Percentiles rank a stretch among this genome's conserved stretches.
phyloP scores from a whole-genome alignment of 2,888 invertebrate species.

The Sturmia bella region DNA sequence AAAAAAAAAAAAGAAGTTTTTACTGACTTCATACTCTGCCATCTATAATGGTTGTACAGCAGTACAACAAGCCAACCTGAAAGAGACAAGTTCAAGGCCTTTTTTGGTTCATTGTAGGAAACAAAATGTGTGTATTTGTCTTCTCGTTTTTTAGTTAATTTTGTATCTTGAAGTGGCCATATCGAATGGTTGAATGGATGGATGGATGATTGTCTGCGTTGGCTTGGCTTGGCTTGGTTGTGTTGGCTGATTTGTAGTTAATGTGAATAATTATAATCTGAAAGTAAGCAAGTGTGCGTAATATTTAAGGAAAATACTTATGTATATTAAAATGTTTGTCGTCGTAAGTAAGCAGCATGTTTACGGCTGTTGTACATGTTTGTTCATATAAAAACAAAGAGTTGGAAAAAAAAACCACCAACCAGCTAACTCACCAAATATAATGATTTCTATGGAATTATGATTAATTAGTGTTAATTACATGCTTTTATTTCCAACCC shows the following conservation, averaged over 20 bases:
- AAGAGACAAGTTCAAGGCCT: constrained; percentile 69
- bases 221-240: not conserved
- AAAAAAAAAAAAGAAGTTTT: not conserved
- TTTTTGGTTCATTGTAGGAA: constrained; percentile 51
- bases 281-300: constrained; percentile 46
- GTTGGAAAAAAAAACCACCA: constrained; percentile 17
- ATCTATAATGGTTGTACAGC: constrained; percentile 26
- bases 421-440: constrained; percentile 65
- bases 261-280: constrained; percentile 67
- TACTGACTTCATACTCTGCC: constrained; percentile 29
- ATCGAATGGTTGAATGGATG: constrained; percentile 33
- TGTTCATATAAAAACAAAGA: constrained; percentile 17
- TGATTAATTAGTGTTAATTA: constrained; percentile 79
- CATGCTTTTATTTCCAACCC: constrained; percentile 71
- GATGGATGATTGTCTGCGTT: constrained; percentile 3
- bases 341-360: constrained; percentile 12
- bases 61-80: constrained; percentile 42
- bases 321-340: constrained; percentile 18
- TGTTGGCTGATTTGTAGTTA: constrained; percentile 24
- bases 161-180: constrained; percentile 25
- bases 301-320: constrained; percentile 18
- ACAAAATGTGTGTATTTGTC: constrained; percentile 5
- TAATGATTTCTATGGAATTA: constrained; percentile 72
- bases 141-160: constrained; percentile 10
- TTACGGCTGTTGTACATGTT: not conserved